Evolutionary conservation across 2,113 vertebrate genomes (phyloP), one percentile per base, ranked within the genome.

Genomic region (Urocitellus parryii): DNA sequence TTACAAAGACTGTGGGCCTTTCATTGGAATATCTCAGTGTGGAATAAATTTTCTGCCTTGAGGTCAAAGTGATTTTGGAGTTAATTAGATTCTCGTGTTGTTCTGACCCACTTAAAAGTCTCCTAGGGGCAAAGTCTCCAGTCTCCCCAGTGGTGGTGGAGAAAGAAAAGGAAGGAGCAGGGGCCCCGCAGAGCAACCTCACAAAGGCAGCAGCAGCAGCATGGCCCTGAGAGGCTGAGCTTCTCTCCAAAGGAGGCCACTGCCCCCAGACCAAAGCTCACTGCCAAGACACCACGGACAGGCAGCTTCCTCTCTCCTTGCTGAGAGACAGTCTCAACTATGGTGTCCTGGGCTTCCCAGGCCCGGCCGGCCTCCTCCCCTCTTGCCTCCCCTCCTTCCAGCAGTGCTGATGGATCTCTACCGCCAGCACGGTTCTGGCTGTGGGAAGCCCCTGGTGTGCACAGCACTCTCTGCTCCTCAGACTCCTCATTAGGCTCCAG

Each of bases 21-120:
- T 81, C 72, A 20, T 29, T 45, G 77, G 80, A 80, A 58, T 51
- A 27, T 83, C 84, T 80, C 56, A 81, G 93, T 22, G 77, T 37
- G 92, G 45, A 96, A 90, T 94, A 76, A 72, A 85, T 94, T 94
- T 94, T 86, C 68, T 87, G 89, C 96, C 91, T 94, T 42, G 37
- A 79, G 96, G 97, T 92, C 96, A 97, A 72, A 95, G 86, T 91
- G 91, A 93, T 63, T 78, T 86, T 92, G 74, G 63, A 94, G 86
- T 89, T 97, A 95, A 97, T 98, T 79, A 91, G 93, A 97, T 80
- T 82, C 82, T 34, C 53, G 53, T 85, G 39, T 74, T 88, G 65
- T 56, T 81, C 37, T 97, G 96, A 96, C 96, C 97, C 77, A 97
- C 61, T 97, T 96, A 74, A n/a, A 20, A 73, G 65, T 39, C 78